These are phyloP conservation scores for Hapalemur alaotrensis DNA, from an alignment of 2,797 vertebrate species.

Conservation along the genomic window DNA sequence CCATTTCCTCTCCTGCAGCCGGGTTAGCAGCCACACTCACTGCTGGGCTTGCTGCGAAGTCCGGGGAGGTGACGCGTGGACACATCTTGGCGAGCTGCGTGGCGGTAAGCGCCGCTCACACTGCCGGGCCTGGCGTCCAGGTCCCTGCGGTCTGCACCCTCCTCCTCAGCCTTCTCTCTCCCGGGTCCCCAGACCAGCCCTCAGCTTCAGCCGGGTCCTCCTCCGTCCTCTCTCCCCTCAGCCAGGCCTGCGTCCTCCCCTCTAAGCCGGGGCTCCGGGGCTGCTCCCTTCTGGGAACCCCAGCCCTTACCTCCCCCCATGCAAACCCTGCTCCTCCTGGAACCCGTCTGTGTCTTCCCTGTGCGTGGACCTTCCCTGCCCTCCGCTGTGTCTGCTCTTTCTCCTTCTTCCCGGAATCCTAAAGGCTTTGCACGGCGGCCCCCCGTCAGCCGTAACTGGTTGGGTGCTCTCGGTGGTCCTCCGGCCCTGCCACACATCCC, in stretches of 20 bases:
- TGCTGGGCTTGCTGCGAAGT: rapidly evolving
- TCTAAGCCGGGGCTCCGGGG: too few species aligned
- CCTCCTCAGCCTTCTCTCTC: not conserved
- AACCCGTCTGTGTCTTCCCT: not conserved
- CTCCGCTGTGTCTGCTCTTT: not conserved
- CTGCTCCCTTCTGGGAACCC: rapidly evolving
- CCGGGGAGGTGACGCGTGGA: rapidly evolving
- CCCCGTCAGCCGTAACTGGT: not conserved
- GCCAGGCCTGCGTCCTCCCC: not conserved
- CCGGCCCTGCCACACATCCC: rapidly evolving
- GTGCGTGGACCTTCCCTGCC: not conserved
- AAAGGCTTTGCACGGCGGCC: not conserved
- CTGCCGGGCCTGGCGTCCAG: not conserved
- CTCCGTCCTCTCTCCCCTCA: not conserved
- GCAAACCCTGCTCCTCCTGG: too few species aligned
- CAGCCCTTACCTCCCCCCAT: not conserved
- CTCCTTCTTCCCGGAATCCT: not conserved
- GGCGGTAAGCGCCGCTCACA: not conserved
- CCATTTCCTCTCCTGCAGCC: not conserved
- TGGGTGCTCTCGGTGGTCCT: not conserved
- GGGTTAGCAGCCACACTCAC: rapidly evolving
- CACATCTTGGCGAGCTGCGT: rapidly evolving
- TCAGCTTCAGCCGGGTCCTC: not conserved
- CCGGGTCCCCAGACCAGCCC: not conserved
- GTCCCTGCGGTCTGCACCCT: not conserved